phyloP scores from a whole-genome alignment of 2,113 vertebrate genomes.

The Xiphorhynchus elegans region DNA sequence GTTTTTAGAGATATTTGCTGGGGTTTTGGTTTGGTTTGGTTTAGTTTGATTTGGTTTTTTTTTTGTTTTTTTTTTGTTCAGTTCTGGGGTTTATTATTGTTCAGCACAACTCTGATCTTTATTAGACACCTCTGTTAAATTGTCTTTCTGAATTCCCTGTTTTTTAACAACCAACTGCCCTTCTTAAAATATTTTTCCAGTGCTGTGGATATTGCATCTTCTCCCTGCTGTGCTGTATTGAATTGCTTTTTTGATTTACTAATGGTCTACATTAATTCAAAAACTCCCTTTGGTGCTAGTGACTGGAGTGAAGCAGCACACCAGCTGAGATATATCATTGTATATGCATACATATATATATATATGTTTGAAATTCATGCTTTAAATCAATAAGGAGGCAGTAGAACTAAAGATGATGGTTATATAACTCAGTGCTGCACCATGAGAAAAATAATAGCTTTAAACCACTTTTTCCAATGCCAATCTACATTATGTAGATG shows the following conservation, averaged over 20 bases:
- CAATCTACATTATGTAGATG: neutral
- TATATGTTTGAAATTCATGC: neutral
- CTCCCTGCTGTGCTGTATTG: conserved; percentile 25
- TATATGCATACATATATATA: neutral
- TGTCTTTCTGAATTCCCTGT: conserved; percentile 18
- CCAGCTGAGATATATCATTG: neutral
- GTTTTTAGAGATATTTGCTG: neutral
- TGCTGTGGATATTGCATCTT: conserved; percentile 14
- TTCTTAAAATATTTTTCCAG: conserved; percentile 38
- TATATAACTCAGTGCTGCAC: neutral
- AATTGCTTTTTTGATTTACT: conserved; percentile 53
- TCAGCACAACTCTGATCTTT: conserved; percentile 30
- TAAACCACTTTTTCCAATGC: neutral
- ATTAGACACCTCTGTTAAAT: conserved; percentile 32
- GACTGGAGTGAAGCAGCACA: neutral
- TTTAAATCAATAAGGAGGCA: neutral
- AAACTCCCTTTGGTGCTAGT: conserved; percentile 18
- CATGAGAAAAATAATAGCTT: neutral
- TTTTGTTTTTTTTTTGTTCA: neutral
- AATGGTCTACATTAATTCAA: conserved; percentile 52
- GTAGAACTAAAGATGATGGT: neutral
- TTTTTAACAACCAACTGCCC: neutral
- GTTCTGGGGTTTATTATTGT: neutral
- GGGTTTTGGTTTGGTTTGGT: no score
- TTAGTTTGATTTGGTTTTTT: no score